Evolutionary conservation across 2,113 vertebrate species (phyloP).

Genomic region (Hippocampus comes): DNA sequence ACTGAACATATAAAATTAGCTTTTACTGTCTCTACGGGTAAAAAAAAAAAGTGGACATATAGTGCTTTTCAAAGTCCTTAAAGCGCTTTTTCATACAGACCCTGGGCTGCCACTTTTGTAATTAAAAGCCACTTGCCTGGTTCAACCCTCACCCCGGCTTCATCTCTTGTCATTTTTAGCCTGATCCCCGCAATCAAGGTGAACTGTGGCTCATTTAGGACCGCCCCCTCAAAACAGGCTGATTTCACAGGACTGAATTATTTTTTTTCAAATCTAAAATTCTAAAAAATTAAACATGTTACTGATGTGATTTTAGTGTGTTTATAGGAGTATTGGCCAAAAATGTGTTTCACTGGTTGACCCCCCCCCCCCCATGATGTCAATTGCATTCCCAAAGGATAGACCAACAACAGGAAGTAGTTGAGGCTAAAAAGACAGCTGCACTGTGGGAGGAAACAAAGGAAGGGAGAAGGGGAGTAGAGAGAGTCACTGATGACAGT

Average conservation of each 20-base stretch:
- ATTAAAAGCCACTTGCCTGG: no score
- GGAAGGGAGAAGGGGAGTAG: slow-evolving; percentile 28
- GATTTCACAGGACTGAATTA: not conserved
- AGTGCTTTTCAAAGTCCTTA: no score
- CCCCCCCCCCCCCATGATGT: slow-evolving; percentile 43
- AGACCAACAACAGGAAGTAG: slow-evolving; percentile 55
- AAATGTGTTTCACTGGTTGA: slow-evolving; percentile 4
- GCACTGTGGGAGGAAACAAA: slow-evolving; percentile 48
- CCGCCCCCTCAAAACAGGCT: not conserved
- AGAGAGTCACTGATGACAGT: slow-evolving; percentile 31
- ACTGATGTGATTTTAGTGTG: no score
- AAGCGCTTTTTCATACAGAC: no score
- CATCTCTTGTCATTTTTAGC: not conserved
- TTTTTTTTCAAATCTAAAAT: no score
- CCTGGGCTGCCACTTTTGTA: no score
- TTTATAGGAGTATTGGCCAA: not conserved
- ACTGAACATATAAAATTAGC: no score
- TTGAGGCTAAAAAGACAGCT: slow-evolving; percentile 45
- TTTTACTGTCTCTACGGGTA: no score
- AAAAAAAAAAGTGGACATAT: no score
- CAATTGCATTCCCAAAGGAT: slow-evolving; percentile 40
- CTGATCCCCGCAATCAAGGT: not conserved
- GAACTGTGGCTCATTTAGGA: not conserved
- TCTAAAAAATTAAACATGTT: no score
- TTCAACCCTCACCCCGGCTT: no score